These are phyloP conservation scores for Siphonodentalium dalli DNA, from an alignment of 2,888 invertebrate species.

Conservation along the genomic window DNA sequence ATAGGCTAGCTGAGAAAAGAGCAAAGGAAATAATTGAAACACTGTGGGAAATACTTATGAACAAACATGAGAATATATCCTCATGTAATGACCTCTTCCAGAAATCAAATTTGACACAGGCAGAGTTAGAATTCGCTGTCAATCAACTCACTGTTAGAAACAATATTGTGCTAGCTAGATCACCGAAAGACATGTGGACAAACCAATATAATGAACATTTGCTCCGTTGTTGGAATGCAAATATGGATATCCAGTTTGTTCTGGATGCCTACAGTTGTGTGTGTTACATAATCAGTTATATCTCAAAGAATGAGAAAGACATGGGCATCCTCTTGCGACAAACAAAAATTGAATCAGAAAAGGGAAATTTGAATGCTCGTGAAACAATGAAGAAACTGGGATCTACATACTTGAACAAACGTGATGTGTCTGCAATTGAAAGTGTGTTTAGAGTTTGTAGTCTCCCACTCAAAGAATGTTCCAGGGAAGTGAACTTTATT, in stretches of 20 bases:
- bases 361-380: conserved; percentile 16
- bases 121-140: no score
- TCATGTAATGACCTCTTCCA: no score
- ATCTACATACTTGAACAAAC: conserved; percentile 14
- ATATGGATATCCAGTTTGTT: conserved; percentile 23
- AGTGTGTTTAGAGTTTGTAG: conserved; percentile 22
- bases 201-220: conserved; percentile 19
- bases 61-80: no score
- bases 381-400: conserved; percentile 17
- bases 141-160: no score
- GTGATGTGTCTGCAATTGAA: conserved; percentile 27
- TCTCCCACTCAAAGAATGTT: conserved; percentile 15
- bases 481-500: conserved; percentile 18
- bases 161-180: background rate
- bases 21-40: no score
- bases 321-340: conserved; percentile 13
- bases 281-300: conserved; percentile 24
- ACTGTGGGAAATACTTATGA: background rate
- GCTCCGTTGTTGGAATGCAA: conserved; percentile 17
- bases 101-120: no score
- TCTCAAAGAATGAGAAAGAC: conserved; percentile 21
- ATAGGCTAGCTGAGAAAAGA: no score
- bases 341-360: conserved; percentile 17
- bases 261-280: conserved; percentile 25
- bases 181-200: no score